Conservation (phyloP, 1,140 invertebrate species). For the Coenobita brevimanus region DNA sequence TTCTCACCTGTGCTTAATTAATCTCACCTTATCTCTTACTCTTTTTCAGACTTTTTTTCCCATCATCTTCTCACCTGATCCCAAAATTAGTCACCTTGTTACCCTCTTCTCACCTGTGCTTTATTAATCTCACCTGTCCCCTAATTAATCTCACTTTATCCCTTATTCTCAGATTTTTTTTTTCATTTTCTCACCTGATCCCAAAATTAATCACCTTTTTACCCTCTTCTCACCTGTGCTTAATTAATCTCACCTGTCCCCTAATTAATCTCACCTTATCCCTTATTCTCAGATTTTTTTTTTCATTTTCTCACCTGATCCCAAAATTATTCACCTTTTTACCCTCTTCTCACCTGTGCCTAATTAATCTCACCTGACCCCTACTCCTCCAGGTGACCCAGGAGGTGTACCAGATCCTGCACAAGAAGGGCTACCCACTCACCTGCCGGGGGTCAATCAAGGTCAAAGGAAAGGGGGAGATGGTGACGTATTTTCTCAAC, state of each 20-base stretch:
- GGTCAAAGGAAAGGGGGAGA: slow-evolving; percentile 95
- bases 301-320: too few relatives aligned
- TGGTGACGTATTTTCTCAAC: slow-evolving; percentile 93
- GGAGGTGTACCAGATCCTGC: slow-evolving; percentile 87
- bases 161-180: too few relatives aligned
- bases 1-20: slow-evolving; percentile 12
- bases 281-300: too few relatives aligned
- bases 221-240: too few relatives aligned
- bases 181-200: too few relatives aligned
- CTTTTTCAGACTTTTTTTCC: too few relatives aligned
- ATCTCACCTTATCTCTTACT: too few relatives aligned
- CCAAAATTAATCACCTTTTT: too few relatives aligned
- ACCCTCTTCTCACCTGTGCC: slow-evolving; percentile 3
- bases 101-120: too few relatives aligned
- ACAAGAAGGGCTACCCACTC: slow-evolving; percentile 82
- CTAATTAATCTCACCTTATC: background rate
- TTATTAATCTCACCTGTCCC: background rate
- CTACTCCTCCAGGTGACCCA: slow-evolving; percentile 82
- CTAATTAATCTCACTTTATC: background rate
- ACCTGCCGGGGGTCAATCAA: slow-evolving; percentile 87
- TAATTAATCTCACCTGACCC: background rate
- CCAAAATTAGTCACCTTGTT: too few relatives aligned
- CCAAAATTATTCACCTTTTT: too few relatives aligned
- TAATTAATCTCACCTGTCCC: background rate
- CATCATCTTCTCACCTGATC: too few relatives aligned